Evolutionary conservation across 2,113 vertebrate genomes (phyloP).

Genomic region (Clinocottus analis): DNA sequence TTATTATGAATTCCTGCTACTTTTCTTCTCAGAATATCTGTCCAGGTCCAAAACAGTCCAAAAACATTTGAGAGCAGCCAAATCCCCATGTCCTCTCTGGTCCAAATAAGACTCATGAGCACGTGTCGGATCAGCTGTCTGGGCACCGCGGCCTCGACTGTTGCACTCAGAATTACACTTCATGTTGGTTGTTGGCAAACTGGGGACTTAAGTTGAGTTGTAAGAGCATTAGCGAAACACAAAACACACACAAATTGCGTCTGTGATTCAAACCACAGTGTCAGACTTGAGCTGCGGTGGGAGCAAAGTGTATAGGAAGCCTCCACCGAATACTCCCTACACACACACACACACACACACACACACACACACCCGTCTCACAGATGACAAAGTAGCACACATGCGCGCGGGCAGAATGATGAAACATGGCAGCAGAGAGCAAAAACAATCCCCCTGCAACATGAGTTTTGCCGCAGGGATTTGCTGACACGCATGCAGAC

Average conservation of each 20-base stretch:
- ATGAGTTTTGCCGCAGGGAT: conserved; percentile 59
- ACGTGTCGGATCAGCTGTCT: conserved; percentile 26
- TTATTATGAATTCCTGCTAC: background rate
- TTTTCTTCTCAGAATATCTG: background rate
- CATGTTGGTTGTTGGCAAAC: background rate
- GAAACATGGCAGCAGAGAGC: conserved; percentile 53
- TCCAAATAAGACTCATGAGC: conserved; percentile 24
- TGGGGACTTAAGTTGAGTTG: conserved; percentile 33
- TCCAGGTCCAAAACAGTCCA: background rate
- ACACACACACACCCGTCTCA: background rate
- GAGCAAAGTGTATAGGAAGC: conserved; percentile 5
- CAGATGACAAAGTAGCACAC: background rate
- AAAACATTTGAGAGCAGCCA: background rate
- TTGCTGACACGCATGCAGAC: conserved; percentile 58
- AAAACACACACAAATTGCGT: conserved; percentile 16
- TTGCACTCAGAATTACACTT: conserved; percentile 17
- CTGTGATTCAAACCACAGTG: conserved; percentile 4
- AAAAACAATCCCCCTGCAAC: conserved; percentile 56
- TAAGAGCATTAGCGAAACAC: conserved; percentile 56
- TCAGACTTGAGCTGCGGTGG: background rate
- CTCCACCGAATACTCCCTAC: conserved; percentile 1
- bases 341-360: conserved; percentile 16
- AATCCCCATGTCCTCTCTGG: conserved; percentile 14
- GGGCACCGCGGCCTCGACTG: background rate
- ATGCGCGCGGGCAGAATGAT: conserved; percentile 19